A percentile compares a stretch with the other conserved stretches of the same genome.
phyloP scores from a whole-genome alignment of 2,888 invertebrate species.

The Catocala fraxini region DNA sequence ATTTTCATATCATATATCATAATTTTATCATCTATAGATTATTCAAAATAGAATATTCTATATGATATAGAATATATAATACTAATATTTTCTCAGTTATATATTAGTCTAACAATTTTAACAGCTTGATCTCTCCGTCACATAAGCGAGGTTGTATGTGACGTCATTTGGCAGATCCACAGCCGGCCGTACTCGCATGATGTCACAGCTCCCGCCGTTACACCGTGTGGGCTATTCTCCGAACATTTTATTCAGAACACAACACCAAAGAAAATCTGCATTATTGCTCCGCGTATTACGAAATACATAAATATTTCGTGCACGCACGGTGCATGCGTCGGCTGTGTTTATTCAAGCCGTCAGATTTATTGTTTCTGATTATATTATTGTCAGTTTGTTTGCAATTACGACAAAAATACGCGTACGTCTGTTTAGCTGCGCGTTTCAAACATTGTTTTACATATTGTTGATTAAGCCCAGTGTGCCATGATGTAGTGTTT shows the following conservation, averaged over 20 bases:
- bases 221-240: conserved; percentile 2
- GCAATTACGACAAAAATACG: conserved; percentile 47
- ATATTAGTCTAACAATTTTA: too few species aligned
- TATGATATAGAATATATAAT: too few species aligned
- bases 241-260: conserved; percentile 18
- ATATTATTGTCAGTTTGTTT: conserved; percentile 55
- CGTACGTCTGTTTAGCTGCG: conserved; percentile 34
- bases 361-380: conserved; percentile 48
- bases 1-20: too few species aligned
- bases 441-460: conserved; percentile 50
- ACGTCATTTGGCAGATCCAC: conserved; percentile 16
- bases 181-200: neutral
- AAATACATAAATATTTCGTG: conserved; percentile 24
- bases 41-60: too few species aligned
- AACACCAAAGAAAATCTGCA: conserved; percentile 9
- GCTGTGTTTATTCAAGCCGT: conserved; percentile 36
- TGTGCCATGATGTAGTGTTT: conserved; percentile 11
- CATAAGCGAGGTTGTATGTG: neutral
- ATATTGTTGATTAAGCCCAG: conserved; percentile 32
- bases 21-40: too few species aligned
- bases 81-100: too few species aligned
- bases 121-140: neutral
- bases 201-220: conserved; percentile 16
- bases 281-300: conserved; percentile 20
- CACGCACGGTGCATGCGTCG: conserved; percentile 31